These are phyloP conservation scores for Lophotis ruficrista DNA, from an alignment of 2,113 vertebrate species.

Conservation along the genomic window DNA sequence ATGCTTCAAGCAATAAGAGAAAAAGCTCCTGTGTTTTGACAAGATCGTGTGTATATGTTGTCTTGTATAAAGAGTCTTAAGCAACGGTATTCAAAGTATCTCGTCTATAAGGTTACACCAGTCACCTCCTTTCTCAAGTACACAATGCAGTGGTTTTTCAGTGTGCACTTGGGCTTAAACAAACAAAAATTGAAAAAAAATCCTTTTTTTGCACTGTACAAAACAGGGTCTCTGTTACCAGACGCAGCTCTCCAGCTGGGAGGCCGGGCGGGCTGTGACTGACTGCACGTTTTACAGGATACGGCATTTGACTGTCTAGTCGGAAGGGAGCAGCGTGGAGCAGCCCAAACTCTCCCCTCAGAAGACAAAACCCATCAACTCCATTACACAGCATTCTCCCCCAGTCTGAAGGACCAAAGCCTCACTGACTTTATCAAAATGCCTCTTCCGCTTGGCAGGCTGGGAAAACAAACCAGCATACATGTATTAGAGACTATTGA, in stretches of 20 bases:
- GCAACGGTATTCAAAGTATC: neutral
- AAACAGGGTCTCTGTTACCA: neutral
- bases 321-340: neutral
- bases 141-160: neutral
- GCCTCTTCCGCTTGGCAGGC: neutral
- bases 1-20: neutral
- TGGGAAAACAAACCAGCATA: neutral
- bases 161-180: neutral
- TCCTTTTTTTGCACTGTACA: neutral
- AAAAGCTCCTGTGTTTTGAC: neutral
- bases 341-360: neutral
- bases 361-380: conserved; percentile 22
- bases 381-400: neutral
- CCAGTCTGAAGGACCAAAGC: neutral
- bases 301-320: neutral
- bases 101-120: neutral
- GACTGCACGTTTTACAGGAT: neutral
- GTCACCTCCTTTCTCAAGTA: neutral
- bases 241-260: neutral
- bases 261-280: neutral
- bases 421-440: neutral
- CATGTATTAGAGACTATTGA: neutral
- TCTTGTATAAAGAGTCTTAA: neutral
- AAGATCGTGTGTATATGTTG: neutral
- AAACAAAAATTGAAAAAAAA: neutral